A percentile compares a stretch with the other conserved stretches of the same genome.
Evolutionary conservation across 2,113 vertebrate genomes (phyloP).

Genomic region (Hassar affinis): DNA sequence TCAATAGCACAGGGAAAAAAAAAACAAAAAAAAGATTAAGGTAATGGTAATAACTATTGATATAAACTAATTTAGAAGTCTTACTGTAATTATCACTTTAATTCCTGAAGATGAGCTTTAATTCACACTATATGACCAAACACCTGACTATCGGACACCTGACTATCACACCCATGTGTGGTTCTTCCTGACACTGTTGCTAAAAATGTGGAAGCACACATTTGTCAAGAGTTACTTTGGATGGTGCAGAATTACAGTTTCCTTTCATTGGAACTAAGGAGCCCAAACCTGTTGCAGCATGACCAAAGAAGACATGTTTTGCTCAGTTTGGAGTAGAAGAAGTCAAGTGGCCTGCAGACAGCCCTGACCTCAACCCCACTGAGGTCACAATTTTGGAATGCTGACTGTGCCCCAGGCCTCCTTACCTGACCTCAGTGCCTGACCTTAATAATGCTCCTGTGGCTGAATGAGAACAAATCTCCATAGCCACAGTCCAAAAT

Average conservation of each 20-base stretch:
- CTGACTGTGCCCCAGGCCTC: background rate
- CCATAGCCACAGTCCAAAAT: background rate
- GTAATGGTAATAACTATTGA: background rate
- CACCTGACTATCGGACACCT: background rate
- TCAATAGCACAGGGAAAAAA: background rate
- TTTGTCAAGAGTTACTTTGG: background rate
- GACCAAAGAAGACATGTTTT: background rate
- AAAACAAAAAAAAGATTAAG: background rate
- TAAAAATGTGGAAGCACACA: background rate
- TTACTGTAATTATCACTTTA: background rate
- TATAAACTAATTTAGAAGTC: background rate
- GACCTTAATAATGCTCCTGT: background rate
- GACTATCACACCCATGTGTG: background rate
- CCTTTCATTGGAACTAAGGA: background rate
- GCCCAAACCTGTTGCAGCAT: background rate
- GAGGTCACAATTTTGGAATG: background rate
- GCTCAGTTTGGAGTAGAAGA: background rate
- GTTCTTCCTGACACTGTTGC: background rate
- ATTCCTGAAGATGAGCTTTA: background rate
- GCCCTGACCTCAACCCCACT: background rate
- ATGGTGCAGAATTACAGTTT: background rate
- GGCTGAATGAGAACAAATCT: background rate
- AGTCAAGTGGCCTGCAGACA: background rate
- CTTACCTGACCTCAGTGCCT: background rate
- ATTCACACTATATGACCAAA: background rate